These are phyloP conservation scores for Acanthacorydalis orientalis DNA, from an alignment of 2,888 invertebrate species.

Conservation along the genomic window DNA sequence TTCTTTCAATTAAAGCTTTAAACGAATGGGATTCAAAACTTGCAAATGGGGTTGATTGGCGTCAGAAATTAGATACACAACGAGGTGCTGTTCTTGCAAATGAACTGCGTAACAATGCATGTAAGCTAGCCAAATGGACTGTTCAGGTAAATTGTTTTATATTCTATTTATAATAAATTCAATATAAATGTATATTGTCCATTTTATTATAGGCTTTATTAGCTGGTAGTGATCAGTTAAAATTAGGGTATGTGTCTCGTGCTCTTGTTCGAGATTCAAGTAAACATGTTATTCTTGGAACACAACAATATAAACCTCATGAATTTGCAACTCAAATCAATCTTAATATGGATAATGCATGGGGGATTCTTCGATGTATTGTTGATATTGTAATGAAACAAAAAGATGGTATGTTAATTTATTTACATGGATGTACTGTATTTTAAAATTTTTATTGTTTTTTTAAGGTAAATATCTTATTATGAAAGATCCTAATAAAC, in stretches of 20 bases:
- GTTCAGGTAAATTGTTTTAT: conserved; percentile 54
- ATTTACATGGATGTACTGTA: neutral
- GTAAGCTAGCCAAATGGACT: conserved; percentile 99
- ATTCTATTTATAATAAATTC: conserved; percentile 27
- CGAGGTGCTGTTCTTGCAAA: conserved; percentile 96
- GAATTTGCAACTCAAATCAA: conserved; percentile 99
- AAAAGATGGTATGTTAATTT: conserved; percentile 55
- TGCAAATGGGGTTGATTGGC: conserved; percentile 96
- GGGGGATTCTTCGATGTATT: conserved; percentile 95
- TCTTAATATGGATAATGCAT: conserved; percentile 98
- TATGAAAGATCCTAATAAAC: conserved; percentile 99
- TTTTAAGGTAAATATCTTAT: conserved; percentile 66
- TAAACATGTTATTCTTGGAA: conserved; percentile 91
- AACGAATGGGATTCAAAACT: conserved; percentile 98
- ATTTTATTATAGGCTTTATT: conserved; percentile 41
- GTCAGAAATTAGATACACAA: conserved; percentile 93
- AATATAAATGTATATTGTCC: conserved; percentile 20
- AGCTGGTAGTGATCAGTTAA: conserved; percentile 93
- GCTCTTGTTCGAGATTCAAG: conserved; percentile 84
- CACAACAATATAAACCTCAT: conserved; percentile 94
- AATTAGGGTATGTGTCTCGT: conserved; percentile 98
- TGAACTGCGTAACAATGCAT: conserved; percentile 96
- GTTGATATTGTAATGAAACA: conserved; percentile 95
- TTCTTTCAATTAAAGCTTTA: conserved; percentile 87
- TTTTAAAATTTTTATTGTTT: neutral